phyloP scores from a whole-genome alignment of 2,113 vertebrate genomes.

The Brachyhypopomus occidentalis region DNA sequence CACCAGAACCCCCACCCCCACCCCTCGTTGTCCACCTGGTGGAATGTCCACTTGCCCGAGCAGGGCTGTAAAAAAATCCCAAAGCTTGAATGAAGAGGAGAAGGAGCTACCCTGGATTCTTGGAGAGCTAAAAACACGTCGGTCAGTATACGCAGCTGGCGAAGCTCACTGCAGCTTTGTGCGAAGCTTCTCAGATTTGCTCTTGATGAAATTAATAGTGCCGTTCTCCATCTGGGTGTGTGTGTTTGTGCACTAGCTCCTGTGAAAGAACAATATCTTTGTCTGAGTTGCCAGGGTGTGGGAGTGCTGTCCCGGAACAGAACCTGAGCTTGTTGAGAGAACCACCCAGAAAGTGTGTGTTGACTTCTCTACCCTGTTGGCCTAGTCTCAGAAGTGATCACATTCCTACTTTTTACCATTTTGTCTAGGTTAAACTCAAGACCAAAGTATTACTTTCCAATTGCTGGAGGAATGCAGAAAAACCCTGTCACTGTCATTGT shows the following conservation, averaged over 20 bases:
- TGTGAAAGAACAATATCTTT: slow-evolving; percentile 27
- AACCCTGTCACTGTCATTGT: background rate
- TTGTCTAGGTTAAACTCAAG: background rate
- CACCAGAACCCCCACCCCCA: background rate
- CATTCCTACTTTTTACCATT: background rate
- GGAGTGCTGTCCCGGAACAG: slow-evolving; percentile 14
- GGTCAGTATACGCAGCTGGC: slow-evolving; percentile 8
- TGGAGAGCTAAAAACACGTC: slow-evolving; percentile 20
- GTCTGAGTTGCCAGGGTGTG: slow-evolving; percentile 29
- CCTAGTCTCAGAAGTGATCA: background rate
- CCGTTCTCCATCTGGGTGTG: background rate
- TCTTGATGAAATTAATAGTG: slow-evolving; percentile 36
- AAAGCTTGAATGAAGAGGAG: slow-evolving; percentile 3
- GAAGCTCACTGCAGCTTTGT: background rate
- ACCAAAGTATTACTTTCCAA: too few relatives aligned
- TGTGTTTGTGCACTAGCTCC: background rate
- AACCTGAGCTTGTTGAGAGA: slow-evolving; percentile 26
- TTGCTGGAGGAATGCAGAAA: too few relatives aligned
- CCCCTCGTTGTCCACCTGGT: slow-evolving; percentile 31
- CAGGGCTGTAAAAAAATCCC: slow-evolving; percentile 31
- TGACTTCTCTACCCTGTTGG: slow-evolving; percentile 4
- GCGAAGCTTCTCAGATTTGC: slow-evolving; percentile 33
- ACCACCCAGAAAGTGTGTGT: slow-evolving; percentile 1
- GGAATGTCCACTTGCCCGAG: slow-evolving; percentile 7
- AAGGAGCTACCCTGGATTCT: slow-evolving; percentile 17